These are phyloP conservation scores for Chiloscyllium plagiosum DNA, from an alignment of 2,113 vertebrate species.

Conservation along the genomic window DNA sequence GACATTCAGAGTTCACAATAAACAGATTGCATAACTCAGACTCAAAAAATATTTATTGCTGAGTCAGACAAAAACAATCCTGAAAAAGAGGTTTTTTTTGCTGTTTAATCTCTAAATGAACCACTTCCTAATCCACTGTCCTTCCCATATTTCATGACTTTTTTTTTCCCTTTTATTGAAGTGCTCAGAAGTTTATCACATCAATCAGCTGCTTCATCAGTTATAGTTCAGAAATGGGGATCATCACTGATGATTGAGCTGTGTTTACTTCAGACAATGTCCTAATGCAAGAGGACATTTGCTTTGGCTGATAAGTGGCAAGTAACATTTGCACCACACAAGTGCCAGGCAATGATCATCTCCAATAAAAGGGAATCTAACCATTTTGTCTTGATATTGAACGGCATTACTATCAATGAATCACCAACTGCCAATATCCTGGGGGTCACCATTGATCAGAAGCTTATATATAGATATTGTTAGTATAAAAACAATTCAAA, in stretches of 20 bases:
- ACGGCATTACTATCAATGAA: background rate
- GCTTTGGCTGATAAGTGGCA: background rate
- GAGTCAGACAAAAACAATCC: background rate
- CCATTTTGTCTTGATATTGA: background rate
- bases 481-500: background rate
- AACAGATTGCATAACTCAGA: background rate
- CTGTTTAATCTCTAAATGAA: background rate
- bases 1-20: background rate
- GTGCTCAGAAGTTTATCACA: too few relatives aligned
- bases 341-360: background rate
- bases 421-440: background rate
- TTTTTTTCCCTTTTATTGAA: background rate
- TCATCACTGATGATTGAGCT: too few relatives aligned
- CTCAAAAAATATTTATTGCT: background rate
- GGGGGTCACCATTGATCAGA: background rate
- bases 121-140: background rate
- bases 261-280: too few relatives aligned
- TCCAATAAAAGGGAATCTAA: background rate
- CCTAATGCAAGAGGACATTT: background rate
- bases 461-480: background rate
- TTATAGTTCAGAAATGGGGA: too few relatives aligned
- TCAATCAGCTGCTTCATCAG: too few relatives aligned
- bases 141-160: background rate
- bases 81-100: background rate
- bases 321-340: background rate